Evolutionary conservation across 1,140 invertebrate genomes (phyloP), one percentile per base, ranked within the genome.

Genomic region (Hyposmocoma kahamanoa): DNA sequence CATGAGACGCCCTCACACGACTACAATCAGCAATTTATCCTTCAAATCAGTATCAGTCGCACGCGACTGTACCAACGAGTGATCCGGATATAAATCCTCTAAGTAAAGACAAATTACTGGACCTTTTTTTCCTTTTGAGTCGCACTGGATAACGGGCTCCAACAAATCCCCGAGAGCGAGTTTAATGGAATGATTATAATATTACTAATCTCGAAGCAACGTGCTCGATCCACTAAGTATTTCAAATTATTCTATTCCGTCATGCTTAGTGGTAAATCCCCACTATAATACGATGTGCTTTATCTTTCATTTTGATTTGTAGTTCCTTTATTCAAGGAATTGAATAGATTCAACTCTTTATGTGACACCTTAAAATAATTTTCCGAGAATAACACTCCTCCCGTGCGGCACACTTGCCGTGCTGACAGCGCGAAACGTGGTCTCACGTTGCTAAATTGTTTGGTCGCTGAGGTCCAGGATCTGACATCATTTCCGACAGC

Each of bases 101-200:
- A 68, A 72, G 67, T 76, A 76, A 67, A 76, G 71, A 77, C 71
- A 74, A 77, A 74, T 77, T 68, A 67, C 67, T 62, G 54, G 56
- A 70, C 71, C 73, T 72, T 71, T 75, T n/a, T 77, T 70, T 63
- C 50, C 53, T 59, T 61, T 55, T 59, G 56, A 64, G 56, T 68
- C 62, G 55, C 57, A 47, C 47, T 59, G 58, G 55, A 68, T 62
- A 72, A 66, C 57, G 62, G 67, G 58, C 59, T 59, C 62, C 48
- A n/a, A 55, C 51, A 68, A 65, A 73, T 69, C 58, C 65, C 56
- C 50, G 58, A 48, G 47, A 62, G 55, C 65, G 56, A 61, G 53
- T 73, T 72, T 69, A 72, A 73, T 67, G 67, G 66, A 64, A 65
- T 65, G 57, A 71, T 68, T 66, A 62, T 34, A 34, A 34, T 34